Evolutionary conservation across 2,888 invertebrate genomes (phyloP).

Genomic region (Heterodera filipjevi): DNA sequence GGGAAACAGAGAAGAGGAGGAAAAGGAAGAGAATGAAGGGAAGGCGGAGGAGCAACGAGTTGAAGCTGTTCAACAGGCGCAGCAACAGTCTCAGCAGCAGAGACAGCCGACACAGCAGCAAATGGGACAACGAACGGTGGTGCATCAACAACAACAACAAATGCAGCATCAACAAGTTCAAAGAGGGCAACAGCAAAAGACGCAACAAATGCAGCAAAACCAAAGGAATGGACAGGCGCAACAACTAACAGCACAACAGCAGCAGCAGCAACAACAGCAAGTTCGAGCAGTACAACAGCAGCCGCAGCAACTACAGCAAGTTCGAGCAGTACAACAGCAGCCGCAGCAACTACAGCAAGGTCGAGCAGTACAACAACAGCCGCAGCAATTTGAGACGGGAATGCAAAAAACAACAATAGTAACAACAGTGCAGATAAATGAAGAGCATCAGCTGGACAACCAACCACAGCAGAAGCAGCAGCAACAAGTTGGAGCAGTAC

Average conservation of each 20-base stretch:
- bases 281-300: background rate
- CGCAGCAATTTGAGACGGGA: background rate
- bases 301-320: background rate
- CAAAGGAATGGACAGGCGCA: background rate
- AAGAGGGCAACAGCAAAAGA: background rate
- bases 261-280: background rate
- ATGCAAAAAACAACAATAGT: background rate
- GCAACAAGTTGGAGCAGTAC: background rate
- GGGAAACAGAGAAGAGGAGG: background rate
- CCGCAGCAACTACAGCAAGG: background rate
- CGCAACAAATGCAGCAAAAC: background rate
- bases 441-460: background rate
- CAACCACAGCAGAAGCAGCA: background rate
- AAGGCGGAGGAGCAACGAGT: conserved; percentile 1
- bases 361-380: background rate
- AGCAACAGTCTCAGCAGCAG: conserved; percentile 20
- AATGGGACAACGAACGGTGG: background rate
- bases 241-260: background rate
- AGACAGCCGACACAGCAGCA: background rate
- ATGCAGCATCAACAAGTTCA: background rate
- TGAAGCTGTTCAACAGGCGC: conserved; percentile 4
- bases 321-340: background rate
- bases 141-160: background rate
- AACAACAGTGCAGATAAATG: background rate
- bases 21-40: background rate